phyloP scores from a whole-genome alignment of 2,888 invertebrate genomes.

The Xestia sexstrigata region DNA sequence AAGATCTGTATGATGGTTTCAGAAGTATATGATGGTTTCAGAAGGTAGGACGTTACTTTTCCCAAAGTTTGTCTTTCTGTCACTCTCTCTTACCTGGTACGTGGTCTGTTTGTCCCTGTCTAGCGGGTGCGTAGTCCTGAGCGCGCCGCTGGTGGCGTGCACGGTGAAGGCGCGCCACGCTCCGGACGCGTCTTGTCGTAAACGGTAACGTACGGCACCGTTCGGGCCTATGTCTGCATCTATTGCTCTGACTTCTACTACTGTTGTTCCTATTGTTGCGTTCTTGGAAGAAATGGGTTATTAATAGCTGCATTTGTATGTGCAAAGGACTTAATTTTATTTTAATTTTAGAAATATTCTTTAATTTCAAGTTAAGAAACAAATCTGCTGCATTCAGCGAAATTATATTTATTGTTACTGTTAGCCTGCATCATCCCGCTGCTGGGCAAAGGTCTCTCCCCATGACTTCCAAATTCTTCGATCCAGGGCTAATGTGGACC shows the following conservation, averaged over 20 bases:
- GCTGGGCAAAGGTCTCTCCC: too few species aligned
- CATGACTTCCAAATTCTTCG: too few species aligned
- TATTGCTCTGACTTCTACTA: conserved; percentile 95
- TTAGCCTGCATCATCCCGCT: too few species aligned
- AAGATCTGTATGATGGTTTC: too few species aligned
- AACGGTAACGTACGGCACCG: conserved; percentile 96
- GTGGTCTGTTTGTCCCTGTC: conserved; percentile 96
- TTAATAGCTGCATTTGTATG: neutral
- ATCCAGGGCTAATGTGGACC: too few species aligned
- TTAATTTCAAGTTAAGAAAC: neutral
- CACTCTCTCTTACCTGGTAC: conserved; percentile 93
- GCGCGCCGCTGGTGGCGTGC: conserved; percentile 94
- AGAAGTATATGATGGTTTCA: too few species aligned
- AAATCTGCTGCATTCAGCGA: neutral
- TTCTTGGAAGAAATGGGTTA: conserved; percentile 89
- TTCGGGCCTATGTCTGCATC: conserved; percentile 98
- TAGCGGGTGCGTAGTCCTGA: conserved; percentile 93
- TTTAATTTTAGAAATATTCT: too few species aligned
- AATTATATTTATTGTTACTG: too few species aligned
- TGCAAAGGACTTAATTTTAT: neutral
- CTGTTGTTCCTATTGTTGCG: conserved; percentile 95
- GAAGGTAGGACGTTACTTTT: too few species aligned
- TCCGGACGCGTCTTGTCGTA: conserved; percentile 95
- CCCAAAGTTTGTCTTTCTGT: neutral
- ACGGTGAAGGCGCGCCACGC: conserved; percentile 96